Base-by-base conservation (phyloP, 2,888 invertebrate species). In the Lordiphosa fenestrarum region DNA sequence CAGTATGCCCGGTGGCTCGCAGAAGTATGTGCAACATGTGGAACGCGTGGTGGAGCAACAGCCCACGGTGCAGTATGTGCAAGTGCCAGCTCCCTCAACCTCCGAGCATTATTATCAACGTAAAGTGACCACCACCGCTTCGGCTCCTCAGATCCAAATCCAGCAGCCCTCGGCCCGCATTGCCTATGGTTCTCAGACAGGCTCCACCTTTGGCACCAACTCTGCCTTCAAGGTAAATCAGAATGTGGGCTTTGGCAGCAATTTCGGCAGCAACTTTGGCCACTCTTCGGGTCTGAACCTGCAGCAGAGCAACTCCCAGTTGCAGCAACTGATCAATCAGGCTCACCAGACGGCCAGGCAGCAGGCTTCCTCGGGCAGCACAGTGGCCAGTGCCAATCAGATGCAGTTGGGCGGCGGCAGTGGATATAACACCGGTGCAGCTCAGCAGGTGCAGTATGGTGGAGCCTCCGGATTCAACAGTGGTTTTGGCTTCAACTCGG, bases 281-380 rank as follows among this genome's bases (percentile, higher is more conserved):
- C 75, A 33, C 57, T 30, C 35, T 46, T 53, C 53, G 57, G 66
- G 39, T 38, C 57, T 13, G 6, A 47, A 15, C 4, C 23, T 42
- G 1, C 58, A 49, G n/a, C 41, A 13, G 7, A 48, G 41, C 13
- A 63, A 36, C 41, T 76, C 85, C 1, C 84, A 84, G 12, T 69
- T 89, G 40, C 47, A 59, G 2, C 70, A 77, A 5, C 85, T 87
- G 38, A 86, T 90, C 75, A 73, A 63, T 12, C 89, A 90, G 73
- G 84, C 86, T 0, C 87, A 89, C 49, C 84, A 85, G 58, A 76
- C 86, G 6, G 90, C 90, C 39, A 86, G 72, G 42, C 59, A 87
- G 23, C 89, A 89, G 69, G 82, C 81, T 10, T 78, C 85, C 21
- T 37, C 46, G 4, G 62, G 83, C 23, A 72, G 72, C 9, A 37